Percentiles rank a stretch among this genome's conserved stretches.
Conservation (phyloP, 2,797 vertebrate genomes). For the Lagorchestes hirsutus region DNA sequence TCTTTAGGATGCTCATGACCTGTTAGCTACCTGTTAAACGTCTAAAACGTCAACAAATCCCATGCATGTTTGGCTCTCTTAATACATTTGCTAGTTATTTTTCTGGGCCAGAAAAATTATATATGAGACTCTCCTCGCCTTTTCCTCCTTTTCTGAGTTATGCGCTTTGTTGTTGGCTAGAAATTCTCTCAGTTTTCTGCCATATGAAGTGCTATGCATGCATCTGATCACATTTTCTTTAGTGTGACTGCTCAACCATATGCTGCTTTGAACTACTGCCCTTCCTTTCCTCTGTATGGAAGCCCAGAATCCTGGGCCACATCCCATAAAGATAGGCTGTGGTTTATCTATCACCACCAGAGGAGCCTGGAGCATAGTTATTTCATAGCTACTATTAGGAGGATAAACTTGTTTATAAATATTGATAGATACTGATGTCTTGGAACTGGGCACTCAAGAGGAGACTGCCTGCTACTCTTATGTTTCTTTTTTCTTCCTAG, state of each 20-base stretch:
- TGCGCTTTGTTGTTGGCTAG: slow-evolving; percentile 58
- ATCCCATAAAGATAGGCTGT: slow-evolving; percentile 72
- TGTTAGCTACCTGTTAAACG: background rate
- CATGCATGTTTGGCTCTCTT: background rate
- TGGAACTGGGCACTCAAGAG: slow-evolving; percentile 72
- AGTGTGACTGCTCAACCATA: slow-evolving; percentile 55
- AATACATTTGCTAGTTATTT: background rate
- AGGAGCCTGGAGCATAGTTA: slow-evolving; percentile 78
- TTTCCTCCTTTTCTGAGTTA: slow-evolving; percentile 39
- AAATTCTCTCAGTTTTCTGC: slow-evolving; percentile 65
- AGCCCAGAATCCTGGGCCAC: slow-evolving; percentile 72
- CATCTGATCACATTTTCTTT: slow-evolving; percentile 71
- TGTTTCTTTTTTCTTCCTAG: slow-evolving; percentile 76
- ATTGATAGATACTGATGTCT: slow-evolving; percentile 76
- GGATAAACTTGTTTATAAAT: slow-evolving; percentile 86
- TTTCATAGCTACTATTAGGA: slow-evolving; percentile 81
- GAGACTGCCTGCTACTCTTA: slow-evolving; percentile 74
- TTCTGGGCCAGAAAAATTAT: slow-evolving; percentile 9
- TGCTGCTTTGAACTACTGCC: slow-evolving; percentile 74
- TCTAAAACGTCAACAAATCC: background rate
- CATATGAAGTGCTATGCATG: background rate
- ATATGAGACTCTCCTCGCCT: slow-evolving; percentile 29
- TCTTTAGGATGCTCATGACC: background rate
- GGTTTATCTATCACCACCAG: slow-evolving; percentile 83
- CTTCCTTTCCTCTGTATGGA: slow-evolving; percentile 73